Conservation (phyloP, 2,113 vertebrate genomes). For the Gallinago undulata region DNA sequence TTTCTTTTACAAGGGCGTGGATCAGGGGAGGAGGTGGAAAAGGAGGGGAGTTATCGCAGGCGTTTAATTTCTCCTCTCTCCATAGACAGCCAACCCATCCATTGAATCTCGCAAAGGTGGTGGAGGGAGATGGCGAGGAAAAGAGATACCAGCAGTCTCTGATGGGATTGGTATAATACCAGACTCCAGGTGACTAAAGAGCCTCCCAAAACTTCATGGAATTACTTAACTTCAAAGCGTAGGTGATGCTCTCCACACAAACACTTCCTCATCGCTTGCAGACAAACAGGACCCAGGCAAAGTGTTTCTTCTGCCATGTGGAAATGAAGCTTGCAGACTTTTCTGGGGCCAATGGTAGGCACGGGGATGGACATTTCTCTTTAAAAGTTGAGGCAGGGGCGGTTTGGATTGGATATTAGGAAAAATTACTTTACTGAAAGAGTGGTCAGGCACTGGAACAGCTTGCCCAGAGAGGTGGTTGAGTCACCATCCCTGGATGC, state of each 20-base stretch:
- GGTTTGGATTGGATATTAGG: no score
- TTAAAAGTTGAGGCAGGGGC: background rate
- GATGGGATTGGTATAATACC: background rate
- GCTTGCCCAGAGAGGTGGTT: no score
- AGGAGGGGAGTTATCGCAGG: background rate
- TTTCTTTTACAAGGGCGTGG: background rate
- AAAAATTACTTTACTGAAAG: no score
- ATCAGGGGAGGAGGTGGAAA: background rate
- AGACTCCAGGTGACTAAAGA: background rate
- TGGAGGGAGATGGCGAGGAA: background rate
- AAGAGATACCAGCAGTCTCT: background rate
- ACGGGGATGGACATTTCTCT: background rate
- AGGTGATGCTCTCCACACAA: background rate
- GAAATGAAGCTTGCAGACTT: background rate
- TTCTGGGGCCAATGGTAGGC: background rate
- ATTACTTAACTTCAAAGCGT: background rate
- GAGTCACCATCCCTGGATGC: no score
- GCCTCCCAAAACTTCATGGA: background rate
- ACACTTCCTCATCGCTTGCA: background rate
- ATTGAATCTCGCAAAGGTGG: rapidly evolving
- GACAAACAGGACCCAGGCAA: background rate
- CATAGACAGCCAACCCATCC: background rate
- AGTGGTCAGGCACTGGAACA: no score
- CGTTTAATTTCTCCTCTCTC: background rate
- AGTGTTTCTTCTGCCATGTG: background rate